Evolutionary conservation across 2,113 vertebrate genomes (phyloP).

Genomic region (Misgurnus anguillicaudatus): DNA sequence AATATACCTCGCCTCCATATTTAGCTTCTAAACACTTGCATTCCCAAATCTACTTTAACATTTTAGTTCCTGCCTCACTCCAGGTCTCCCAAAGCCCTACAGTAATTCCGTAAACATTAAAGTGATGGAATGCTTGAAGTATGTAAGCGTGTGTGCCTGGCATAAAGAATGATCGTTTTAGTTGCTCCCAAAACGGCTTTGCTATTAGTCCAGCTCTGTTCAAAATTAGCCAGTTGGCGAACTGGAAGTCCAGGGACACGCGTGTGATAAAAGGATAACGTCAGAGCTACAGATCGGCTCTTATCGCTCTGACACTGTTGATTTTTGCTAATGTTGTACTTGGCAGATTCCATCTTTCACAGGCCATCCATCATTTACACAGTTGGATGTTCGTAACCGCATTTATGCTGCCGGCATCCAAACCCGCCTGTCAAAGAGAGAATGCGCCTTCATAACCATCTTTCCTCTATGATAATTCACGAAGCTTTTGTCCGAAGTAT

Average conservation of each 20-base stretch:
- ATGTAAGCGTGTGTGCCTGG: not conserved
- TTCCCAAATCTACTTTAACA: not conserved
- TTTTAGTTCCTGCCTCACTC: not conserved
- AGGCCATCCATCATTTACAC: slow-evolving; percentile 41
- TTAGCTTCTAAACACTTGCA: not conserved
- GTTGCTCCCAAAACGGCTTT: slow-evolving; percentile 1
- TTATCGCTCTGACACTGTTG: slow-evolving; percentile 40
- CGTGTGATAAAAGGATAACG: slow-evolving; percentile 29
- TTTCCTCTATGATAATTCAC: slow-evolving; percentile 24
- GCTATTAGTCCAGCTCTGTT: not conserved
- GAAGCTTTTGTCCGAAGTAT: slow-evolving; percentile 41
- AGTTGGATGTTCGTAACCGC: slow-evolving; percentile 26
- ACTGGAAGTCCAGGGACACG: slow-evolving; percentile 28
- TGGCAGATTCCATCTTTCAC: slow-evolving; percentile 33
- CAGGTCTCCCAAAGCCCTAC: slow-evolving; percentile 2
- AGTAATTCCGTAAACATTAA: slow-evolving; percentile 14
- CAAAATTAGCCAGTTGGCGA: slow-evolving; percentile 13
- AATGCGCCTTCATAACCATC: not conserved
- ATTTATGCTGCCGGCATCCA: slow-evolving; percentile 27
- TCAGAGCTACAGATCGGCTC: slow-evolving; percentile 12
- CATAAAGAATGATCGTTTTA: slow-evolving; percentile 1
- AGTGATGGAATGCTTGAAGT: slow-evolving; percentile 1
- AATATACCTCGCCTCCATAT: not conserved
- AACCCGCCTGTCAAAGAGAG: slow-evolving; percentile 36
- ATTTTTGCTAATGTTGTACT: slow-evolving; percentile 47